Percentiles rank a stretch among this genome's conserved stretches.
Evolutionary conservation across 2,113 vertebrate species (phyloP).

Genomic region (Boleophthalmus pectinirostris): DNA sequence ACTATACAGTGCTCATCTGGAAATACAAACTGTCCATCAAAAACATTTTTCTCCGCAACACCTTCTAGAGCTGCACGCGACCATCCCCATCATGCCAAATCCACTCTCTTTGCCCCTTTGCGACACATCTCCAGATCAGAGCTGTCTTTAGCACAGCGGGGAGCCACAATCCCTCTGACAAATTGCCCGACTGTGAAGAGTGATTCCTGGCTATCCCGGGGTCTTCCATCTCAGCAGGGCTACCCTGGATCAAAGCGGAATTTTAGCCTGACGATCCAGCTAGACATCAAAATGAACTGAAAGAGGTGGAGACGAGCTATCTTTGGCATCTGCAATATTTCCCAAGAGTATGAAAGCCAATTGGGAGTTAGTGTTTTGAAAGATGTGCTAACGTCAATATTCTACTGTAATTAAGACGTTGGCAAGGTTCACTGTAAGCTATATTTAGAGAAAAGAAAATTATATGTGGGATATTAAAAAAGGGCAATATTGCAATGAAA

Average conservation of each 20-base stretch:
- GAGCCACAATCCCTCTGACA: constrained; percentile 15
- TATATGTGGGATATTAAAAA: background rate
- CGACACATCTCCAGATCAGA: background rate
- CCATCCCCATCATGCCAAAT: background rate
- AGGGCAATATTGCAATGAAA: background rate
- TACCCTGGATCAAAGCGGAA: constrained; percentile 31
- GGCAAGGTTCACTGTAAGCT: background rate
- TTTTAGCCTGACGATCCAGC: background rate
- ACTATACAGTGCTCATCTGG: too few species aligned
- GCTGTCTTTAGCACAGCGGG: background rate
- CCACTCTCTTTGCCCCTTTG: background rate
- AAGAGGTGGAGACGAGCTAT: constrained; percentile 10
- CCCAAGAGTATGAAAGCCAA: background rate
- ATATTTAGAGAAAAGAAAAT: background rate
- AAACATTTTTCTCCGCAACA: background rate
- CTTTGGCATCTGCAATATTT: background rate
- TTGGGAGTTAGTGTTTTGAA: background rate
- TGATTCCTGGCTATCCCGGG: constrained; percentile 5
- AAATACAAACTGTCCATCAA: background rate
- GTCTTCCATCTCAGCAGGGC: constrained; percentile 9
- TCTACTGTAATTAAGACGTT: background rate
- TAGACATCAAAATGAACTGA: background rate
- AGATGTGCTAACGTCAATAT: background rate
- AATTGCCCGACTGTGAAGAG: constrained; percentile 7
- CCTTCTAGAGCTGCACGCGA: background rate